Conservation (phyloP, 2,888 invertebrate genomes). For the Pardosa pseudoannulata region DNA sequence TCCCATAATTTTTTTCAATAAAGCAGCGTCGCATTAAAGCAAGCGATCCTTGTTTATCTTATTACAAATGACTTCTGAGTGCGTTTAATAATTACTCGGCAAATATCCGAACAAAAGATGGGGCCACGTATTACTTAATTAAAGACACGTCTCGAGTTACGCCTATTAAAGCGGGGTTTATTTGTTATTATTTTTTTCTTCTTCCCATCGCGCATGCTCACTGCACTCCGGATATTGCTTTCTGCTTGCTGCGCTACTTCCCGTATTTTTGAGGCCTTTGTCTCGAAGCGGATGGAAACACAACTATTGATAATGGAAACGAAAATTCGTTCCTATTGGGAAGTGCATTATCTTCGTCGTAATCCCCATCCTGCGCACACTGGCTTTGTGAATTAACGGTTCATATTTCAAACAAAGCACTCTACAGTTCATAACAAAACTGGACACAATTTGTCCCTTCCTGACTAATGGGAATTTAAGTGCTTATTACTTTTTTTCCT, state of each 20-base stretch:
- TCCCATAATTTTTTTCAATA: neutral
- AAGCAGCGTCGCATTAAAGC: neutral
- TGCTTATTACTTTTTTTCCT: too few species aligned
- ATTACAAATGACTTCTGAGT: neutral
- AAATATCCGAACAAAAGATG: neutral
- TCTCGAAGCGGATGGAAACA: neutral
- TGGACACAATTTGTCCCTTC: neutral
- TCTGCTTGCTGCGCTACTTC: neutral
- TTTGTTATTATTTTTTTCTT: neutral
- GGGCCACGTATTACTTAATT: neutral
- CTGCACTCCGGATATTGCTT: neutral
- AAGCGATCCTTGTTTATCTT: too few species aligned
- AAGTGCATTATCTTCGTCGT: neutral
- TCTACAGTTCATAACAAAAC: neutral
- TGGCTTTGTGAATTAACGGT: neutral
- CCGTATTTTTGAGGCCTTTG: neutral
- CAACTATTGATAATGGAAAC: constrained; percentile 4
- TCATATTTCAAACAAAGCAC: neutral
- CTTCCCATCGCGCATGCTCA: neutral
- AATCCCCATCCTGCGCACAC: neutral
- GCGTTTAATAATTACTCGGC: neutral
- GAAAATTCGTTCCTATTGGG: neutral
- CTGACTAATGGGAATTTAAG: neutral
- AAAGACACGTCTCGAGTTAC: neutral
- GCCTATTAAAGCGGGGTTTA: neutral